These are phyloP conservation scores for Chloropsis hardwickii DNA, from an alignment of 2,113 vertebrate species.

Conservation along the genomic window DNA sequence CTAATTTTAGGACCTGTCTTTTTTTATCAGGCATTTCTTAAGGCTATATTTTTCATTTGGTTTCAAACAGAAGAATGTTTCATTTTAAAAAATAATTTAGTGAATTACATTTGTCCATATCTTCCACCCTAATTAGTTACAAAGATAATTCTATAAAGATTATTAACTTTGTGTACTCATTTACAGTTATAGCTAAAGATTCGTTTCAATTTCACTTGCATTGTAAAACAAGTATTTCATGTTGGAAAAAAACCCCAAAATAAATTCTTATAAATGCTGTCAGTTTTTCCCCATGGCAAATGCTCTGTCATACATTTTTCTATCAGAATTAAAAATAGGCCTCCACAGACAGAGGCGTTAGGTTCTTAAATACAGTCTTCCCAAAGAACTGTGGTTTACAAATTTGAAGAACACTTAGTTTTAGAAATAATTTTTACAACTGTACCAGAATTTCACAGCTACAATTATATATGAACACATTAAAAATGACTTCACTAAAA, in stretches of 20 bases:
- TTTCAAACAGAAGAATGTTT: constrained; percentile 78
- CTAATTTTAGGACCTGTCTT: constrained; percentile 73
- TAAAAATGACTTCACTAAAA: constrained; percentile 85
- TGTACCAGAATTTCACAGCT: constrained; percentile 97
- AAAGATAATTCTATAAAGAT: constrained; percentile 80
- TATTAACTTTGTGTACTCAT: constrained; percentile 78
- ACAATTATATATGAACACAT: constrained; percentile 89
- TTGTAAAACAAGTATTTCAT: constrained; percentile 76
- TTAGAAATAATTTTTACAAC: constrained; percentile 89
- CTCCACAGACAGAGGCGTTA: constrained; percentile 67
- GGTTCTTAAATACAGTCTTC: constrained; percentile 73
- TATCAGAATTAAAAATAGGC: constrained; percentile 71
- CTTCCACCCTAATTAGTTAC: constrained; percentile 82
- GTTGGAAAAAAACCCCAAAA: constrained; percentile 67
- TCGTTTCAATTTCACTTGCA: constrained; percentile 75
- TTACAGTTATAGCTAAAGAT: constrained; percentile 82
- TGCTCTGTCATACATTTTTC: constrained; percentile 71
- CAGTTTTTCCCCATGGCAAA: constrained; percentile 75
- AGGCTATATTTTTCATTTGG: constrained; percentile 84
- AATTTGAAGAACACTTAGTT: constrained; percentile 78
- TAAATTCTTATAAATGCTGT: constrained; percentile 75
- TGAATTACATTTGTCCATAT: constrained; percentile 81
- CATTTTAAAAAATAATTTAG: constrained; percentile 86
- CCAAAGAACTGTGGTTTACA: constrained; percentile 68
- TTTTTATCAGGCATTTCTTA: constrained; percentile 79